A percentile compares a stretch with the other conserved stretches of the same genome.
phyloP scores from a whole-genome alignment of 1,140 invertebrate species.

The Drosophila dunni region DNA sequence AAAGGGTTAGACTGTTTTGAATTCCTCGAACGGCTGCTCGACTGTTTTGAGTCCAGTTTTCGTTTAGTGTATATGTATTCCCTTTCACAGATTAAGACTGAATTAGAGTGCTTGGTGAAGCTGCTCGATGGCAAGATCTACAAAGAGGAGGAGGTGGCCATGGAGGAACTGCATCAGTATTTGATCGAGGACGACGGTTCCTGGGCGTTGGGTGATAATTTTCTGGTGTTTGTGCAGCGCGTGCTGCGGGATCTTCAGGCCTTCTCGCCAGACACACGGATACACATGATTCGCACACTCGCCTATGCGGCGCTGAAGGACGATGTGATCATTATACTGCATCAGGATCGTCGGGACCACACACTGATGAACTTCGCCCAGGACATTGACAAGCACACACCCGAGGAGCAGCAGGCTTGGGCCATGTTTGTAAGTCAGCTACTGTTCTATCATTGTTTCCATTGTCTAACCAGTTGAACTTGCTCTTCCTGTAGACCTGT shows the following conservation, averaged over 20 bases:
- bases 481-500: conserved; percentile 88
- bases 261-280: conserved; percentile 86
- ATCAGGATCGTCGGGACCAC: conserved; percentile 95
- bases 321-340: conserved; percentile 94
- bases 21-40: no score
- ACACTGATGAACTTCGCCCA: conserved; percentile 95
- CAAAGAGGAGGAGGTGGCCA: conserved; percentile 89
- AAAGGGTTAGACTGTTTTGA: neutral
- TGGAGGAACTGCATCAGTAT: conserved; percentile 94
- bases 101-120: conserved; percentile 88
- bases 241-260: conserved; percentile 88
- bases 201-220: conserved; percentile 95
- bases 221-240: conserved; percentile 90
- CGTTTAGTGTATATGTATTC: no score
- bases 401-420: conserved; percentile 91
- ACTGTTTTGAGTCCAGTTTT: no score
- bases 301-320: conserved; percentile 93
- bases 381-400: conserved; percentile 91
- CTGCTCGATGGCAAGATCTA: conserved; percentile 88
- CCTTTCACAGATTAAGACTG: conserved; percentile 86
- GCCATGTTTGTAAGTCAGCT: conserved; percentile 89
- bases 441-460: no score
- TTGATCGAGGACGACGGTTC: conserved; percentile 94
- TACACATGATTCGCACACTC: conserved; percentile 89
- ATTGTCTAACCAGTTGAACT: conserved; percentile 37